A percentile compares a stretch with the other conserved stretches of the same genome.
phyloP scores from a whole-genome alignment of 1,140 invertebrate species.

The Neotoxoptera formosana region DNA sequence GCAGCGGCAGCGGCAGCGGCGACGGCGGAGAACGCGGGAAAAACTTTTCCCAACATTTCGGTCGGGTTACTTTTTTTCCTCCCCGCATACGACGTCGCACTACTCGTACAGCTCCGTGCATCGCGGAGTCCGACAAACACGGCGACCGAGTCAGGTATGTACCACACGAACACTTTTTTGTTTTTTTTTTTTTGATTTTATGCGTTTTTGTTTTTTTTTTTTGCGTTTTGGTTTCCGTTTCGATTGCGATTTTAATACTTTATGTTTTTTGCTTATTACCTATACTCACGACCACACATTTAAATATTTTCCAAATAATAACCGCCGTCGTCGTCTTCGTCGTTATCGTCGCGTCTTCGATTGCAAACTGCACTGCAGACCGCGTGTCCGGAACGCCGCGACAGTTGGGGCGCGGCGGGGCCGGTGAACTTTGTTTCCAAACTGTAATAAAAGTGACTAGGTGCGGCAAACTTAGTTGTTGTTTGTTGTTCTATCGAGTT shows the following conservation, averaged over 20 bases:
- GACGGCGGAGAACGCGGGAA: slow-evolving; percentile 40
- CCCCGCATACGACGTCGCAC: slow-evolving; percentile 45
- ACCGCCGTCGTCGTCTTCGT: background rate
- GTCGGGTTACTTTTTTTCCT: slow-evolving; percentile 54
- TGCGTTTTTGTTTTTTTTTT: background rate
- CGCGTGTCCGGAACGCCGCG: slow-evolving; percentile 14
- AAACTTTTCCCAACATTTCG: slow-evolving; percentile 56
- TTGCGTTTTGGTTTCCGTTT: background rate
- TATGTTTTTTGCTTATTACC: background rate
- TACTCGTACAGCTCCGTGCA: slow-evolving; percentile 46
- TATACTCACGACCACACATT: no score
- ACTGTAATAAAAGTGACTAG: slow-evolving; percentile 57
- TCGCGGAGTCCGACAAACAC: slow-evolving; percentile 24
- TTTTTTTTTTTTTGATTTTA: background rate
- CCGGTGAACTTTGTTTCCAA: slow-evolving; percentile 56
- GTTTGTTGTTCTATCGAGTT: slow-evolving; percentile 56
- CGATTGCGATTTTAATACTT: background rate
- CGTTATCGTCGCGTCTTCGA: background rate
- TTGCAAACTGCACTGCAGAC: background rate
- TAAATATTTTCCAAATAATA: background rate
- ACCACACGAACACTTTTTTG: background rate
- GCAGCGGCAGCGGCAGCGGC: background rate
- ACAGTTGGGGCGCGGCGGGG: slow-evolving; percentile 14
- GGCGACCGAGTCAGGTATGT: slow-evolving; percentile 40
- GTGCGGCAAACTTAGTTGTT: slow-evolving; percentile 56